phyloP scores from a whole-genome alignment of 2,888 invertebrate genomes.

The Brenthis daphne region DNA sequence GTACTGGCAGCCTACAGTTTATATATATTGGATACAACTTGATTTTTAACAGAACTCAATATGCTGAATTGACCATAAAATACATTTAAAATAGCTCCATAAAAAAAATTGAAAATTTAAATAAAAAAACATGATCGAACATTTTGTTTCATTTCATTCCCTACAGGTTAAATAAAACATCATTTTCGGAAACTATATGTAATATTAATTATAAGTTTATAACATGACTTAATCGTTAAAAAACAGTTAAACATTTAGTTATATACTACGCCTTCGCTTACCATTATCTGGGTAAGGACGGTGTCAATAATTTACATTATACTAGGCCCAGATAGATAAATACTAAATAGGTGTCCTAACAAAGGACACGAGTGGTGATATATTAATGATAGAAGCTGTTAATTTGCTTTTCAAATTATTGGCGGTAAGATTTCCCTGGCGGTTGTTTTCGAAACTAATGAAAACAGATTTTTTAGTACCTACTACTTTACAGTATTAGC shows the following conservation, averaged over 20 bases:
- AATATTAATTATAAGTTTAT: slow-evolving; percentile 79
- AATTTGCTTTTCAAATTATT: not conserved
- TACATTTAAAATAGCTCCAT: too few species aligned
- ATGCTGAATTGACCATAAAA: too few species aligned
- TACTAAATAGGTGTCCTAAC: slow-evolving; percentile 18
- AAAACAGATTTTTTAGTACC: too few species aligned
- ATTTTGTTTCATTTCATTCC: too few species aligned
- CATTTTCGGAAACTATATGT: slow-evolving; percentile 76
- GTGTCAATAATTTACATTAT: slow-evolving; percentile 77
- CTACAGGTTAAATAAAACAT: slow-evolving; percentile 45
- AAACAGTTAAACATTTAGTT: slow-evolving; percentile 78
- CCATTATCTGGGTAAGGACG: slow-evolving; percentile 79
- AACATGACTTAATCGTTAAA: slow-evolving; percentile 81
- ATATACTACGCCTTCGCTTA: slow-evolving; percentile 73
- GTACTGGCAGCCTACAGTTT: too few species aligned
- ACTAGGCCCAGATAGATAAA: slow-evolving; percentile 73
- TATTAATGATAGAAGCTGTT: slow-evolving; percentile 5
- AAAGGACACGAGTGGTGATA: slow-evolving; percentile 3
- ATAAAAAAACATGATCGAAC: too few species aligned
- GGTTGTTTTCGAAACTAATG: too few species aligned
- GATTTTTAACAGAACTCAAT: too few species aligned
- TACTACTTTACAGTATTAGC: too few species aligned
- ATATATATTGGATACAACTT: too few species aligned
- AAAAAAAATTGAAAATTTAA: too few species aligned
- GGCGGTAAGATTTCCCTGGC: too few species aligned